Evolutionary conservation across 1,140 invertebrate species (phyloP), one percentile per base, ranked within the genome.

Genomic region (Vanessa atalanta): DNA sequence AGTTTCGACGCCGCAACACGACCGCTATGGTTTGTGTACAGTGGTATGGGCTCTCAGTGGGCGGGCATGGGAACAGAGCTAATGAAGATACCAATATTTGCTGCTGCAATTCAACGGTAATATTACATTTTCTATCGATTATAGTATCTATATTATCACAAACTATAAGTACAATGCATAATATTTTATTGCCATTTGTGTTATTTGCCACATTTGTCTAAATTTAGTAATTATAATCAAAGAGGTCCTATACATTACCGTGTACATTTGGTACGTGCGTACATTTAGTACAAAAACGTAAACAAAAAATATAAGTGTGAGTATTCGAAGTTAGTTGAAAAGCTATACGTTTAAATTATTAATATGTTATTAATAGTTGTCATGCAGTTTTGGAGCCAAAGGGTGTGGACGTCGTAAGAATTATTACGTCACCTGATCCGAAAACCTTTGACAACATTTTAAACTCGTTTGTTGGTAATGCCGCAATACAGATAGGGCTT

Each of bases 401-500:
- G 80, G 95, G 95, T 12, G 80, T 98, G 31, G 95, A 97, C 82
- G 93, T 98, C 3, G 93, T 95, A 31, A 85, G 96, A 57, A 94
- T 98, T 72, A 90, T 98, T 12, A 95, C 95, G 2, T 95, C 93
- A 55, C 87, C 93, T 13, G 94, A 96, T 77, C 94, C 95, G 57
- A 93, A 90, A 31, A 95, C 94, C 1, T 96, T 96, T 84, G 94
- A 97, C 48, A 95, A 96, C 80, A 94, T 96, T 75, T 80, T 97
- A 0, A 94, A 97, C 82, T 96, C 95, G 1, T 97, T 98, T 88
- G 95, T 97, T 53, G 95, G 96, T 47, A 97, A 98, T 82, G 96
- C 96, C 64, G 95, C 96, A 31, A 94, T 97, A 66, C 97, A 95
- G 92, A 95, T 98, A 78, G 97, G 95, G 37, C 85, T 98, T 0